Percentiles rank a stretch among this genome's conserved stretches.
Evolutionary conservation across 2,888 invertebrate genomes (phyloP).

Genomic region (Tromatobia lineatoria): DNA sequence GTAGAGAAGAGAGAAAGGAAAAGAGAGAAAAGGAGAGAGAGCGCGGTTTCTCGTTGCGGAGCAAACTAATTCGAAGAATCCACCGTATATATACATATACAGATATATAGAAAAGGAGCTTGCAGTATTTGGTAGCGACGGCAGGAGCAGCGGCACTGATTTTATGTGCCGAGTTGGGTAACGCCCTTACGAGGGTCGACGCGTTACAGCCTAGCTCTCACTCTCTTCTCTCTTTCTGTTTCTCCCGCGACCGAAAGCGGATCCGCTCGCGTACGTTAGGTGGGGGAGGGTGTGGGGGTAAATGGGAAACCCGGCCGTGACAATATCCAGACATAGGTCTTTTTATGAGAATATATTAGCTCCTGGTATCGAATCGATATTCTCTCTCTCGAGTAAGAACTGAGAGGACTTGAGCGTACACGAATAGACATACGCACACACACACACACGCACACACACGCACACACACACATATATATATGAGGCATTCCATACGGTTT

Average conservation of each 20-base stretch:
- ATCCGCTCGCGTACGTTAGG: constrained; percentile 57
- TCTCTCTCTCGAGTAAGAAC: constrained; percentile 42
- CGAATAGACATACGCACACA: not conserved
- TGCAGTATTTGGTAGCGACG: constrained; percentile 68
- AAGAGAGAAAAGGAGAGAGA: not conserved
- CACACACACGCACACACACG: too few relatives aligned
- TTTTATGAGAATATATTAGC: constrained; percentile 72
- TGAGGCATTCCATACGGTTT: too few relatives aligned
- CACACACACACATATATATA: not conserved
- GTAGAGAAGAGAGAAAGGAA: not conserved
- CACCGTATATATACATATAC: constrained; percentile 42
- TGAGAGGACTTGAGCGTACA: constrained; percentile 19
- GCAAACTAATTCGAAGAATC: constrained; percentile 67
- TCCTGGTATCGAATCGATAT: constrained; percentile 71
- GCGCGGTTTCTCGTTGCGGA: constrained; percentile 56
- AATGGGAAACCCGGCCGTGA: constrained; percentile 69
- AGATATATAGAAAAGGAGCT: constrained; percentile 33
- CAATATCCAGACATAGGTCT: constrained; percentile 70
- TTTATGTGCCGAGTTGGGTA: constrained; percentile 67
- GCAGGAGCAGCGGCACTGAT: constrained; percentile 58
- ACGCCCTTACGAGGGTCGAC: constrained; percentile 69
- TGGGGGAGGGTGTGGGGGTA: constrained; percentile 65
- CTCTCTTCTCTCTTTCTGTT: constrained; percentile 27
- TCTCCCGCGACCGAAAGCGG: constrained; percentile 37
- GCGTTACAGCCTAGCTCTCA: constrained; percentile 50